Evolutionary conservation across 1,140 invertebrate genomes (phyloP), one percentile per base, ranked within the genome.

Genomic region (Telenomus remus): DNA sequence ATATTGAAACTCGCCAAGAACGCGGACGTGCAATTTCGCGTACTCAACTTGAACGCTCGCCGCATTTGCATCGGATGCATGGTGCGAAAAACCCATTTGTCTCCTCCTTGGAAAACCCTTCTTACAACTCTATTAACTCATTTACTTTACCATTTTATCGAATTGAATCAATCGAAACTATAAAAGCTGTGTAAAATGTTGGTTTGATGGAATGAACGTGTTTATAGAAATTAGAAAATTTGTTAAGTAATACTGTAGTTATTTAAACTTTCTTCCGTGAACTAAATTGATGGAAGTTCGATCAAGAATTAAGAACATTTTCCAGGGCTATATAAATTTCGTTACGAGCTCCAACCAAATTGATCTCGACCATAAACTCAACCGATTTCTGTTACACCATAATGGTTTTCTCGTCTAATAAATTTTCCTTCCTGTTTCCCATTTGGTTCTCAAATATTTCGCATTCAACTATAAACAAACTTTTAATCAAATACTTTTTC

Each of bases 1-100:
- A 50, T 66, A 66, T 56, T 37, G 64, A 68, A 63, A 39, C 42
- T 15, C 42, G 71, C 57, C 71, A 74, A 63, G 57, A 63, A 68
- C 43, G 47, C 47, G 42, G 53, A 63, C 53, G 57, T 68, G 71
- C 13, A 47, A 74, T 74, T 66, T 63, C 53, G 71, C 63, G 19
- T 27, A 27, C 19, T 27, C 27, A 64, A 68, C 44, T 53, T 46
- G 68, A 63, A 56, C 57, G 63, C 65, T 59, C 69, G 14, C 57
- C 27, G 43, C 50, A 19, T 53, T 11, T 60, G 27, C 34, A 16
- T 27, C 42, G 49, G 49, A 57, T 42, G 65, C 65, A 68, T 64
- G 57, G 49, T 53, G 59, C 39, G 57, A 39, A 39, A n/a, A 39
- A 3, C 1, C 9, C 37, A 39, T 39, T 11, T 3, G 37, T 27